These are phyloP conservation scores for Steinernema hermaphroditum DNA, from an alignment of 2,888 invertebrate genomes.

Conservation along the genomic window DNA sequence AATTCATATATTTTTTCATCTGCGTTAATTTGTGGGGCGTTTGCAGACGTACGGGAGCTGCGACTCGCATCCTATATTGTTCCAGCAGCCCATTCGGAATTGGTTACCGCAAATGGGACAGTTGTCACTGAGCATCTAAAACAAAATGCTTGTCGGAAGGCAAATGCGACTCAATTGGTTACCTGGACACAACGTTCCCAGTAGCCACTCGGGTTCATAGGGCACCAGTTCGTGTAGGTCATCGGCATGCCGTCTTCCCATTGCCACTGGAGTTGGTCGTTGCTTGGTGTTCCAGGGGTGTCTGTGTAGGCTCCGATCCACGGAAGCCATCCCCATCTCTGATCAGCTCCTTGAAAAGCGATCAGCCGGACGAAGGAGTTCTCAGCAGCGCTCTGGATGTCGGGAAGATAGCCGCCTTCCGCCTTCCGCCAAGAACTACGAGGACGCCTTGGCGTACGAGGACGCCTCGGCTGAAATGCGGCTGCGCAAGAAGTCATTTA, in stretches of 20 bases:
- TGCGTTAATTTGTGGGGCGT: too few species aligned
- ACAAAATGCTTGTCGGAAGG: not conserved
- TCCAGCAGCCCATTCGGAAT: conserved; percentile 3
- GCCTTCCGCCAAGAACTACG: too few species aligned
- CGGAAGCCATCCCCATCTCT: not conserved
- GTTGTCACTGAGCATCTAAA: not conserved
- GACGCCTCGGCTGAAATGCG: too few species aligned
- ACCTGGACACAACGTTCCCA: not conserved
- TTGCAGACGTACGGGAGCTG: not conserved
- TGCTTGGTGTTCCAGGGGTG: not conserved
- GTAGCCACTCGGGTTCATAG: not conserved
- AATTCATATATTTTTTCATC: too few species aligned
- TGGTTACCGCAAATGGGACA: not conserved
- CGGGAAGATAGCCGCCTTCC: not conserved
- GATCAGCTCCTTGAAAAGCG: not conserved
- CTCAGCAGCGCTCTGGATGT: not conserved
- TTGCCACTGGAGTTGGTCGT: not conserved
- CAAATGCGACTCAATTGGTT: too few species aligned
- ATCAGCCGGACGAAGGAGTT: not conserved
- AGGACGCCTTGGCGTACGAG: not conserved
- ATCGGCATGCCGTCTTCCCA: not conserved
- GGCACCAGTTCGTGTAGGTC: conserved; percentile 1
- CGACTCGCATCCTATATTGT: not conserved
- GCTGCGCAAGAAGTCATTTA: too few species aligned
- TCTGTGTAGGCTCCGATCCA: conserved; percentile 8